Percentiles rank a stretch among this genome's conserved stretches.
Evolutionary conservation across 2,888 invertebrate species (phyloP).

Genomic region (Noctua fimbriata): DNA sequence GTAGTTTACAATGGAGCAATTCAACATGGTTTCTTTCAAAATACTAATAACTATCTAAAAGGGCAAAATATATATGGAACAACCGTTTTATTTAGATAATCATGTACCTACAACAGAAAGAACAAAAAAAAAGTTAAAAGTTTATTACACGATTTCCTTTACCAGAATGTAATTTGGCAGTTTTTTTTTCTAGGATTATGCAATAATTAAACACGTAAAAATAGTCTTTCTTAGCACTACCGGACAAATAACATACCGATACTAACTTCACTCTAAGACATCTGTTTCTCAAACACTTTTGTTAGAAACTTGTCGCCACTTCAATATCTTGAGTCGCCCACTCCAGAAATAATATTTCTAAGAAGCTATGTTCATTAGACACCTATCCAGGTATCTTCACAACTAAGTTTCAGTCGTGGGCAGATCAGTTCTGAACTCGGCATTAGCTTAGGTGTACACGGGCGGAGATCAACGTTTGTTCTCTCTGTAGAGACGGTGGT

Average conservation of each 20-base stretch:
- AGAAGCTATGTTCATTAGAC: not conserved
- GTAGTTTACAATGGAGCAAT: not conserved
- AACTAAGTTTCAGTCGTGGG: conserved; percentile 1
- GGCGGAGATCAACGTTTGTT: not conserved
- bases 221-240: not conserved
- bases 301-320: not conserved
- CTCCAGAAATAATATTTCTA: not conserved
- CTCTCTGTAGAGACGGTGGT: not conserved
- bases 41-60: not conserved
- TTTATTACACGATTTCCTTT: not conserved
- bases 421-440: conserved; percentile 15
- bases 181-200: not conserved
- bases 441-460: conserved; percentile 1
- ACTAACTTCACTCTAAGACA: not conserved
- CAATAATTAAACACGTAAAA: not conserved
- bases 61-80: not conserved
- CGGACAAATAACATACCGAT: not conserved
- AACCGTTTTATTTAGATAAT: not conserved
- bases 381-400: not conserved
- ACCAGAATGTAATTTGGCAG: not conserved
- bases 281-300: not conserved
- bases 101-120: not conserved
- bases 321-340: not conserved
- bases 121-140: not conserved
- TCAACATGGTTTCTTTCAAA: not conserved